These are phyloP conservation scores for Lepidocyrtoides sp. DNA, from an alignment of 2,888 invertebrate genomes.

Conservation along the genomic window DNA sequence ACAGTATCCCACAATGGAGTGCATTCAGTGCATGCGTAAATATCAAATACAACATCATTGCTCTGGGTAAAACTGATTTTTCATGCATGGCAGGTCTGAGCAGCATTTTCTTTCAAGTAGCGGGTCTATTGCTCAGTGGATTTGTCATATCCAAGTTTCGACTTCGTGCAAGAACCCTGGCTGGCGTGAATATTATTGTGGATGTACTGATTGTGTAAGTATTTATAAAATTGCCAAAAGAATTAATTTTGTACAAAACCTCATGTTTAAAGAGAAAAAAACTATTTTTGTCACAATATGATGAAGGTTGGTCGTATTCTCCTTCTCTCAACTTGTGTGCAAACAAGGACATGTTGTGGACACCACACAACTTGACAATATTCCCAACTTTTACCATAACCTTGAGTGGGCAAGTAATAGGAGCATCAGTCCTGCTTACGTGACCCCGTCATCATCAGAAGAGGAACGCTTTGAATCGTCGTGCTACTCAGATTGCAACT, in stretches of 20 bases:
- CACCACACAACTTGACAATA: constrained; percentile 86
- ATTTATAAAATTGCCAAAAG: too few relatives aligned
- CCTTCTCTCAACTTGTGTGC: constrained; percentile 86
- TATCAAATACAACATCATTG: too few relatives aligned
- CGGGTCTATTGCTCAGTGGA: constrained; percentile 89
- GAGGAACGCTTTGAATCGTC: constrained; percentile 80
- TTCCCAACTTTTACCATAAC: background rate
- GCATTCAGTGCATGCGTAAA: too few relatives aligned
- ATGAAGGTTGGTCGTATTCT: constrained; percentile 88
- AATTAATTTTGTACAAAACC: too few relatives aligned
- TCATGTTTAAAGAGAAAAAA: too few relatives aligned
- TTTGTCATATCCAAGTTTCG: constrained; percentile 89
- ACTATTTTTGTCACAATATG: too few relatives aligned
- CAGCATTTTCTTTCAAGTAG: constrained; percentile 88
- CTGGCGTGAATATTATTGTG: constrained; percentile 90
- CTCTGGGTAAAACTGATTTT: background rate
- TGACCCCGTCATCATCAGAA: background rate
- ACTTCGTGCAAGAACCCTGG: constrained; percentile 88
- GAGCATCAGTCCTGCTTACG: background rate
- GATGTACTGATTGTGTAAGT: constrained; percentile 88
- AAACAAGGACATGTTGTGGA: constrained; percentile 87
- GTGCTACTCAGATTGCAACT: constrained; percentile 63
- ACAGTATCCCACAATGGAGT: too few relatives aligned
- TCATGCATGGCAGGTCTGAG: constrained; percentile 86
- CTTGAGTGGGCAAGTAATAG: constrained; percentile 14